Percentiles rank a stretch among this genome's conserved stretches.
Evolutionary conservation across 1,140 invertebrate genomes (phyloP).

Genomic region (Panagrolaimus sp.): DNA sequence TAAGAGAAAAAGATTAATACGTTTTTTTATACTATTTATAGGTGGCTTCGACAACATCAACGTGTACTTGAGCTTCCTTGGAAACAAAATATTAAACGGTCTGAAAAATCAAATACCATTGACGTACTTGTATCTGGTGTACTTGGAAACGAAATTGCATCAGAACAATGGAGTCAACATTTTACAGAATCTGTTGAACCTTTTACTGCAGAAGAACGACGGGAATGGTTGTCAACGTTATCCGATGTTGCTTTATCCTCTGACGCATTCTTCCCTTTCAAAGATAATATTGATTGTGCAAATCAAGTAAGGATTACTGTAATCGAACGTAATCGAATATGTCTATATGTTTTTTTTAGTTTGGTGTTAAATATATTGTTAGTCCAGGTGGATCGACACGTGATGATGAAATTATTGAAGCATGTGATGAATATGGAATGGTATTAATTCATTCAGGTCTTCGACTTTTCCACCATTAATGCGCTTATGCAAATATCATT

Average conservation of each 20-base stretch:
- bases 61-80: conserved; percentile 78
- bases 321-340: neutral
- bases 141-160: conserved; percentile 66
- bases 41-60: conserved; percentile 89
- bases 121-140: conserved; percentile 88
- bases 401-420: conserved; percentile 79
- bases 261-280: conserved; percentile 96
- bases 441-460: conserved; percentile 80
- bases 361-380: conserved; percentile 83
- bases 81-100: conserved; percentile 78
- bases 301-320: conserved; percentile 39
- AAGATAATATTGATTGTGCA: conserved; percentile 92
- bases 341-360: conserved; percentile 65
- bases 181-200: conserved; percentile 50
- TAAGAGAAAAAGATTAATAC: no score
- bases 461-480: conserved; percentile 86
- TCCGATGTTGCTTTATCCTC: conserved; percentile 85
- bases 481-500: neutral
- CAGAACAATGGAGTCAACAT: conserved; percentile 41
- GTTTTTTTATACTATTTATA: no score
- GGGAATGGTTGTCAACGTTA: conserved; percentile 73
- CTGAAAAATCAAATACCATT: conserved; percentile 88
- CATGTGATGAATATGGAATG: conserved; percentile 85
- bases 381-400: conserved; percentile 88
- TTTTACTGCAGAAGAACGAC: conserved; percentile 65